These are phyloP conservation scores for Thomomys bottae DNA, from an alignment of 2,113 vertebrate genomes.

Conservation along the genomic window DNA sequence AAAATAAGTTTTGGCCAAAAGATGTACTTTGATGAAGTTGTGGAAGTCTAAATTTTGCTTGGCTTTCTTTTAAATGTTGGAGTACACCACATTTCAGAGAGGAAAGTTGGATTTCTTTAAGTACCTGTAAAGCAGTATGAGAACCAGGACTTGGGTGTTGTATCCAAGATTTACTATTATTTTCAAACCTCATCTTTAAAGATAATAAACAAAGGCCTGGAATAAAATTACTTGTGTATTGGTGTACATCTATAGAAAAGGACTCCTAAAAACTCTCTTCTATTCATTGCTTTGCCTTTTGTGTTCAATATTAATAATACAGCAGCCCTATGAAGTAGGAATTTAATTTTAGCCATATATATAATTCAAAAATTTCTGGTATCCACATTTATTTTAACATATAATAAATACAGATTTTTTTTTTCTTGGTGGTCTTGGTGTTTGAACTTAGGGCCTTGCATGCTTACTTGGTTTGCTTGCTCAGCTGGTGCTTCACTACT, in stretches of 20 bases:
- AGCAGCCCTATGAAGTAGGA: neutral
- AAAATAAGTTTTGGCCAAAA: conserved; percentile 47
- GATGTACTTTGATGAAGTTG: neutral
- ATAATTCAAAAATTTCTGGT: conserved; percentile 36
- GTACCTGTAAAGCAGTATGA: neutral
- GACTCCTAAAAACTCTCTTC: neutral
- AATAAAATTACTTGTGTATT: conserved; percentile 28
- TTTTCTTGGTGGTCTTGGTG: too few species aligned
- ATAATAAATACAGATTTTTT: neutral
- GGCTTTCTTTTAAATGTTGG: conserved; percentile 2
- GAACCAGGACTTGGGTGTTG: conserved; percentile 39
- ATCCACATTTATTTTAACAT: conserved; percentile 35
- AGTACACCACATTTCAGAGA: neutral
- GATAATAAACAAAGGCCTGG: neutral
- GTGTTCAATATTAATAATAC: conserved; percentile 11
- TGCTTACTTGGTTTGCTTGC: too few species aligned
- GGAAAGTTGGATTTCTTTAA: conserved; percentile 31
- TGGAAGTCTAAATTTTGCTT: conserved; percentile 48
- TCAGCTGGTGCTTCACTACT: too few species aligned
- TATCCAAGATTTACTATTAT: conserved; percentile 17
- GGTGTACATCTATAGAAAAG: neutral
- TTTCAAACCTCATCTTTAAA: neutral
- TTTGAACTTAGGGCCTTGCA: too few species aligned
- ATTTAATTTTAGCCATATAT: neutral
- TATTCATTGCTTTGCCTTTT: neutral